These are phyloP conservation scores for Resseliella maxima DNA, from an alignment of 2,888 invertebrate genomes.

Conservation along the genomic window DNA sequence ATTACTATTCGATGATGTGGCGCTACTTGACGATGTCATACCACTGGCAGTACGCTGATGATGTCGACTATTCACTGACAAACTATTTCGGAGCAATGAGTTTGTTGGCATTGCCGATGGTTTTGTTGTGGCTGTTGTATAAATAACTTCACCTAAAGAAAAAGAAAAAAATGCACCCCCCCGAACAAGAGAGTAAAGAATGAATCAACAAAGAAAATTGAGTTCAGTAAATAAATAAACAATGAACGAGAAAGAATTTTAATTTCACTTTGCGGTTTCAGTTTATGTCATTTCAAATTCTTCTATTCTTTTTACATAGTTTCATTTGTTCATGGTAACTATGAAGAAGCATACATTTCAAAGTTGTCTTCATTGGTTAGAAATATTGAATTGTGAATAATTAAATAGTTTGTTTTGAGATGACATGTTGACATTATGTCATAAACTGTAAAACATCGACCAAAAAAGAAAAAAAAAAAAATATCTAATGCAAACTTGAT, in stretches of 20 bases:
- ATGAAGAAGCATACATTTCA: background rate
- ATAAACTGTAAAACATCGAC: background rate
- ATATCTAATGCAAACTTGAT: background rate
- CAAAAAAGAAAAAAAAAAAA: background rate
- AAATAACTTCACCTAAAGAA: slow-evolving; percentile 54
- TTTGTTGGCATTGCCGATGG: slow-evolving; percentile 54
- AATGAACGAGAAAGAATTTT: background rate
- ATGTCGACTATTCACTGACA: slow-evolving; percentile 13
- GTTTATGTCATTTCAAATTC: slow-evolving; percentile 4
- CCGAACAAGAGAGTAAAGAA: background rate
- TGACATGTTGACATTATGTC: slow-evolving; percentile 5
- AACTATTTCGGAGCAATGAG: slow-evolving; percentile 54
- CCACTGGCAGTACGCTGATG: slow-evolving; percentile 64
- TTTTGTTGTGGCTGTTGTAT: slow-evolving; percentile 48
- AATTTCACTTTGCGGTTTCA: slow-evolving; percentile 20
- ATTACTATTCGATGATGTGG: slow-evolving; percentile 67
- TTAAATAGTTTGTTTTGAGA: slow-evolving; percentile 47
- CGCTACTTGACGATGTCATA: slow-evolving; percentile 72
- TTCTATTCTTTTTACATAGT: background rate
- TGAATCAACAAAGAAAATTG: background rate
- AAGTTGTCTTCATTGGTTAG: background rate
- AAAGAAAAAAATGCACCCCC: background rate
- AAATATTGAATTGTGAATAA: slow-evolving; percentile 45
- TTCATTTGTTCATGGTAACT: background rate
- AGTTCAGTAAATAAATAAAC: slow-evolving; percentile 11